phyloP scores from a whole-genome alignment of 2,113 vertebrate species.

The Indicator indicator region DNA sequence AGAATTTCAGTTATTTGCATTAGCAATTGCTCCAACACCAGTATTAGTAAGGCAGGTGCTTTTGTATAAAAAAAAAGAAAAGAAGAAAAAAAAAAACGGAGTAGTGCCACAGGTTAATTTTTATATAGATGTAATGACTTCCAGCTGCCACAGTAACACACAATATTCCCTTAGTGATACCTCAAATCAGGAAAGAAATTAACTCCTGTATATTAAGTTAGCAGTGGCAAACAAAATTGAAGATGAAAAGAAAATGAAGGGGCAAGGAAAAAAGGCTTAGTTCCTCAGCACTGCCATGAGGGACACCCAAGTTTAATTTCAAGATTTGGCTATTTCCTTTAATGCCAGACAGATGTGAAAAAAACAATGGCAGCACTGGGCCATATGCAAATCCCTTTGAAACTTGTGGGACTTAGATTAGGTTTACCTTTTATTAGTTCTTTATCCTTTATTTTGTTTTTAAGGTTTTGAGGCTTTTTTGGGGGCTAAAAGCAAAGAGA shows the following conservation, averaged over 20 bases:
- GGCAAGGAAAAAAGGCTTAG: constrained; percentile 1
- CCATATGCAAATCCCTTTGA: constrained; percentile 2
- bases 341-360: constrained; percentile 10
- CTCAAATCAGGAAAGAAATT: constrained; percentile 59
- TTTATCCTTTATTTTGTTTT: background rate
- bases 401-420: background rate
- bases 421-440: background rate
- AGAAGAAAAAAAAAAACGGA: background rate
- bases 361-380: background rate
- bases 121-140: constrained; percentile 62
- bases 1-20: constrained; percentile 46
- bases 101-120: constrained; percentile 55
- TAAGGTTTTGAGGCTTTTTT: background rate
- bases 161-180: constrained; percentile 61
- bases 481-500: background rate
- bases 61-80: constrained; percentile 26
- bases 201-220: constrained; percentile 59
- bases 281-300: background rate
- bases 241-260: constrained; percentile 65
- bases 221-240: constrained; percentile 60
- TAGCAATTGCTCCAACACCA: constrained; percentile 2
- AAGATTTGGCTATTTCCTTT: constrained; percentile 43
- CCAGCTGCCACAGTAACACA: constrained; percentile 32
- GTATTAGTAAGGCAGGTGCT: constrained; percentile 49
- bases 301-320: constrained; percentile 24